Evolutionary conservation across 2,888 invertebrate genomes (phyloP), one percentile per base, ranked within the genome.

Genomic region (Papilio elwesi): DNA sequence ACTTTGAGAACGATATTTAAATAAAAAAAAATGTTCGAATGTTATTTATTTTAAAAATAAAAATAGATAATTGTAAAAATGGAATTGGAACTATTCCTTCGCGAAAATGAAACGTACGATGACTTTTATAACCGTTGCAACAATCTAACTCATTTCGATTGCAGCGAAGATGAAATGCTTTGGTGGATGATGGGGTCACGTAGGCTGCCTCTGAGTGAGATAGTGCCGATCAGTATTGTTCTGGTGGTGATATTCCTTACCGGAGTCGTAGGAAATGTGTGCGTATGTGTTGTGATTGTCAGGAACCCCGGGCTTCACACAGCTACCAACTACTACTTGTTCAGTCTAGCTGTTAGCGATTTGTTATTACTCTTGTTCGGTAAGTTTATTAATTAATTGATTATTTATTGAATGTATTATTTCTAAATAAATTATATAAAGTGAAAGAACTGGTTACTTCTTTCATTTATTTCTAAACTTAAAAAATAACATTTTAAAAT

Each of bases 281-380:
- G 96, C 76, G 97, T 98, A 8, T 98, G 98, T 86, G 94, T 97
- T 38, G 98, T 98, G 26, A 98, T 98, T 75, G 95, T 96, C 12
- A 95, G 95, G 74, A 97, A 98, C 82, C 94, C 96, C 0, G 95
- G 96, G 15, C 95, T 98, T 95, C 98, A 97, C 83, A 97, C 98
- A 0, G 97, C 98, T 0, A 98, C 98, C 0, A 98, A 98, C 87
- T 98, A 97, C 87, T 98, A 98, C 85, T 94, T 98, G 68, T 97
- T 98, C 90, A 98, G 97, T 88, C 92, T 98, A 87, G 97, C 98
- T 66, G 95, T 98, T 38, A 98, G 98, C 66, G 98, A 98, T 90
- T 92, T 98, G 59, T 95, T 96, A 71, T 94, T 98, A 77, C 94
- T 98, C 26, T 87, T 97, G 63, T 95, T 98, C 81, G 98, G 98